A percentile compares a stretch with the other conserved stretches of the same genome.
Conservation (phyloP, 2,797 vertebrate species). For the Hemibagrus guttatus region DNA sequence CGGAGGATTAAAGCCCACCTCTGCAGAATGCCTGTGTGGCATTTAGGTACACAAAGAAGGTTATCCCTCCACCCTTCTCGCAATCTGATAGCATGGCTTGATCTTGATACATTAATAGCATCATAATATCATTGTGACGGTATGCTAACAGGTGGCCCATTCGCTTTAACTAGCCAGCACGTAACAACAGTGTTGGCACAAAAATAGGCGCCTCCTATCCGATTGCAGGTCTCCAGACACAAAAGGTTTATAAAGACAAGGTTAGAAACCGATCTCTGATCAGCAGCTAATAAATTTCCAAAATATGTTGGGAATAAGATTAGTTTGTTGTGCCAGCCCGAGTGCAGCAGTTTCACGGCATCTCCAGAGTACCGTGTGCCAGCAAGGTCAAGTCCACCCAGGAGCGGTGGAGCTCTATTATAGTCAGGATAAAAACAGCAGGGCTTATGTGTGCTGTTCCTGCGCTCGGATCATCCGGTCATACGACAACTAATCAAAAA, state of each 20-base stretch:
- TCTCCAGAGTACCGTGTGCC: conserved; percentile 28
- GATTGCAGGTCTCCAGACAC: background rate
- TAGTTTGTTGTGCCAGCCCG: background rate
- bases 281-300: background rate
- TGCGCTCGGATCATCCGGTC: conserved; percentile 25
- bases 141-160: conserved; percentile 16
- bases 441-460: conserved; percentile 33
- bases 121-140: conserved; percentile 19
- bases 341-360: conserved; percentile 12
- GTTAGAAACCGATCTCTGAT: conserved; percentile 1
- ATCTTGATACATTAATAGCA: conserved; percentile 7
- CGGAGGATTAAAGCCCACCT: conserved; percentile 14
- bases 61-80: background rate
- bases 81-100: background rate
- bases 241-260: background rate
- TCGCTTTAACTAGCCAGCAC: background rate
- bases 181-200: background rate
- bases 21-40: background rate
- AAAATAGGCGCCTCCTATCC: background rate
- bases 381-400: background rate
- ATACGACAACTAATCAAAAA: conserved; percentile 8
- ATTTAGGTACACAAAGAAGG: conserved; percentile 10
- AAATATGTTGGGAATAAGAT: background rate
- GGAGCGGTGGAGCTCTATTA: conserved; percentile 8
- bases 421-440: conserved; percentile 48